A percentile compares a stretch with the other conserved stretches of the same genome.
These are phyloP conservation scores for Napeogenes sylphis DNA, from an alignment of 2,888 invertebrate genomes.

Conservation along the genomic window DNA sequence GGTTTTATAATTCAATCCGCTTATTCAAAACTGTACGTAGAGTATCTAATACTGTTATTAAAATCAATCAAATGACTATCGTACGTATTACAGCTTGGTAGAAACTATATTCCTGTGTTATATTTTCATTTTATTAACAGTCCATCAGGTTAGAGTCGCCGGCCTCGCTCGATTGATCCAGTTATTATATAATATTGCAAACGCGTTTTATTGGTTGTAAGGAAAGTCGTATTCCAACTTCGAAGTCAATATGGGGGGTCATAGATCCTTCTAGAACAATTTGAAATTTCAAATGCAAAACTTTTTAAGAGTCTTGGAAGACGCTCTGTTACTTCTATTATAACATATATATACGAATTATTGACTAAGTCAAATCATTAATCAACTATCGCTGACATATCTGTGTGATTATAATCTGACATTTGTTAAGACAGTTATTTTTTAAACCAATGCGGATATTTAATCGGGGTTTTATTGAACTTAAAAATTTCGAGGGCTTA, in stretches of 20 bases:
- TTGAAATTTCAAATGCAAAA: too few relatives aligned
- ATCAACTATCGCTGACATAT: slow-evolving; percentile 2
- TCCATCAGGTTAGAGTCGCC: slow-evolving; percentile 20
- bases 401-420: not conserved
- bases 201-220: slow-evolving; percentile 29
- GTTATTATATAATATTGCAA: slow-evolving; percentile 40
- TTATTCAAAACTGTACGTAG: not conserved
- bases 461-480: not conserved
- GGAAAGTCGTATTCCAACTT: slow-evolving; percentile 26
- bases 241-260: slow-evolving; percentile 3
- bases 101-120: slow-evolving; percentile 11
- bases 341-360: too few relatives aligned
- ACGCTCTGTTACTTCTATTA: too few relatives aligned
- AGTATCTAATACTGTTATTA: not conserved
- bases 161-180: slow-evolving; percentile 48
- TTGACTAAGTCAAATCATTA: not conserved
- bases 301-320: too few relatives aligned
- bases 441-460: slow-evolving; percentile 4
- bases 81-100: slow-evolving; percentile 1
- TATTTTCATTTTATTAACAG: slow-evolving; percentile 11
- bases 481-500: not conserved
- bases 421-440: not conserved
- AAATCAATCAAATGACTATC: not conserved
- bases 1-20: not conserved
- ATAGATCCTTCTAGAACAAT: not conserved